Base-by-base conservation (phyloP, 1,140 invertebrate genomes). In the Colletes latitarsis region DNA sequence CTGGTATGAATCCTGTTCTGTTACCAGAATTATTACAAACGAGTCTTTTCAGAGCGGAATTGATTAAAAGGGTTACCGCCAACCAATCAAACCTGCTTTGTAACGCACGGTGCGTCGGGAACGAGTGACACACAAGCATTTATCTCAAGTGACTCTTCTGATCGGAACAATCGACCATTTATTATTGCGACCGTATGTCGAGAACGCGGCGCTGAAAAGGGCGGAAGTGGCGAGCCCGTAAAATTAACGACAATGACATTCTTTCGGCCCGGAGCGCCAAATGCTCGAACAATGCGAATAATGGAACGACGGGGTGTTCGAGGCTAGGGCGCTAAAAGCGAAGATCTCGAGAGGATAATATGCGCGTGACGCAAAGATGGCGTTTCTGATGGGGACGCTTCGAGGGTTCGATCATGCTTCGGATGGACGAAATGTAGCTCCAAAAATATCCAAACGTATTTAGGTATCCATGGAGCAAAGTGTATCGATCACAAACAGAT, bases 221-320 rank as follows among this genome's bases (percentile, higher is more conserved):
- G 30, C 72, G 60, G n/a, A 74, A 69, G 58, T 60, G 57, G 73
- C 67, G 71, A 67, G 53, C 67, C 64, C 73, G 64, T 78, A 67
- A 78, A 84, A 84, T 84, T 84, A 78, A 84, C 70, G 82, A 49
- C 80, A 76, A 77, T 63, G 69, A 78, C 71, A 68, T 73, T 82
- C 69, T 69, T 82, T 82, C 68, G 63, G 19, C 39, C 19, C 74
- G 69, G 30, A 66, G 60, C 57, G 74, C 82, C 82, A 77, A 84
- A 84, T 84, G 82, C 75, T 74, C 82, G 80, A 63, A 84, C 74
- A 77, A 84, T 84, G 80, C 52, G 82, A 78, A 84, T 84, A 84
- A 84, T 82, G 77, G 82, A 75, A 69, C 82, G 58, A 17, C 30
- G 43, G 57, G 41, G 71, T 43, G 53, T 58, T 57, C 30, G 21